Conservation (phyloP, 2,888 invertebrate genomes). For the Thalpophila matura region DNA sequence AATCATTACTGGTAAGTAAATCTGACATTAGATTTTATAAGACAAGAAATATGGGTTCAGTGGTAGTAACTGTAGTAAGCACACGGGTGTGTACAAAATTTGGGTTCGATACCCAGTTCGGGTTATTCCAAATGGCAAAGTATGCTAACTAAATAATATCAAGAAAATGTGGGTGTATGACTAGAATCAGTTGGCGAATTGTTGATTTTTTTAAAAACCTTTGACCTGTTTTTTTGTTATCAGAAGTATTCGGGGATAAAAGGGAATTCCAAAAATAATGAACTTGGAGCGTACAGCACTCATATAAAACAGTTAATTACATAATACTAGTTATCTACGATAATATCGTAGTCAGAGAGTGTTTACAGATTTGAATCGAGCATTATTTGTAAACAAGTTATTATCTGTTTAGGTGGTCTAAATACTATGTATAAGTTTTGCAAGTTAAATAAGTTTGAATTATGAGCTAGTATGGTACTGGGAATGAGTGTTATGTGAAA, state of each 20-base stretch:
- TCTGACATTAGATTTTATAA: slow-evolving; percentile 20
- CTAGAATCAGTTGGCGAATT: not conserved
- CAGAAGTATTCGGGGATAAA: too few species aligned
- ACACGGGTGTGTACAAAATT: not conserved
- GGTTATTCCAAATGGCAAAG: not conserved
- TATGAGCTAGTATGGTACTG: slow-evolving; percentile 5
- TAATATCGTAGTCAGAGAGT: slow-evolving; percentile 11
- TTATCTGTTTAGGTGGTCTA: slow-evolving; percentile 27
- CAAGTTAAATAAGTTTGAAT: slow-evolving; percentile 12
- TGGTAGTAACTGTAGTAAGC: not conserved
- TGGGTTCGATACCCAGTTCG: slow-evolving; percentile 25
- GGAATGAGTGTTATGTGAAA: slow-evolving; percentile 30
- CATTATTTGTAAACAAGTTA: slow-evolving; percentile 55
- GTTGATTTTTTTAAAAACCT: not conserved
- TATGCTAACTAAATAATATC: slow-evolving; percentile 4
- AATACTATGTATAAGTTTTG: slow-evolving; percentile 6
- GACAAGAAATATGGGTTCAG: slow-evolving; percentile 16
- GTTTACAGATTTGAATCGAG: slow-evolving; percentile 36
- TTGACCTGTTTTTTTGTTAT: not conserved
- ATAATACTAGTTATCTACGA: slow-evolving; percentile 13
- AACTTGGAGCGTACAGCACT: not conserved
- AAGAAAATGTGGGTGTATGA: not conserved
- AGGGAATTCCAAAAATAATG: slow-evolving; percentile 7
- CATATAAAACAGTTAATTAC: slow-evolving; percentile 14
- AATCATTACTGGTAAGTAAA: not conserved